These are phyloP conservation scores for Schizopygopsis malacanthus DNA, from an alignment of 2,797 vertebrate genomes.

Conservation along the genomic window DNA sequence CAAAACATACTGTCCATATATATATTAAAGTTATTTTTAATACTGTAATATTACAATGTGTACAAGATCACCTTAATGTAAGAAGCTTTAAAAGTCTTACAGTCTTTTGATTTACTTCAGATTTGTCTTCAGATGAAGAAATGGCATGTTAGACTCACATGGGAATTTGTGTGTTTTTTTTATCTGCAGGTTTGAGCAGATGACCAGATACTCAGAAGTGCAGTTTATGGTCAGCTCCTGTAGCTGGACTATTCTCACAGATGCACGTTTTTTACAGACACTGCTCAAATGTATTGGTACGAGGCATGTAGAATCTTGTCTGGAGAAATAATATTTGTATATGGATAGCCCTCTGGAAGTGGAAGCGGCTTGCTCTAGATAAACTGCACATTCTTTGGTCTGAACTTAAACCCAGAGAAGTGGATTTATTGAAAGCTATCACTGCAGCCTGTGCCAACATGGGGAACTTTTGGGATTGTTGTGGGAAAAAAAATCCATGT, in stretches of 20 bases:
- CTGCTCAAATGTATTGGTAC: slow-evolving; percentile 30
- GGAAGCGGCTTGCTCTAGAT: slow-evolving; percentile 11
- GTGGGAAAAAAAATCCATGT: slow-evolving; percentile 69
- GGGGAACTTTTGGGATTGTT: slow-evolving; percentile 72
- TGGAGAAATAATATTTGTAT: slow-evolving; percentile 16
- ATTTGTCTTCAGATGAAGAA: not conserved
- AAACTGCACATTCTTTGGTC: slow-evolving; percentile 22
- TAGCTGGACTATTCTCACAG: slow-evolving; percentile 31
- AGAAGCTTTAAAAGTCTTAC: not conserved
- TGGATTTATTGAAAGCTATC: slow-evolving; percentile 31
- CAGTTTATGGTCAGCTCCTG: slow-evolving; percentile 15
- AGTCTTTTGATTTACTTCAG: not conserved
- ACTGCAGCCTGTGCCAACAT: slow-evolving; percentile 61
- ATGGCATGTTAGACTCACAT: not conserved
- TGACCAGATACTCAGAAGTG: slow-evolving; percentile 28
- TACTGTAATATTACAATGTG: not conserved
- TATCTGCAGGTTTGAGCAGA: slow-evolving; percentile 50
- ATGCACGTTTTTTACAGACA: slow-evolving; percentile 18
- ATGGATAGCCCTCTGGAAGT: slow-evolving; percentile 16
- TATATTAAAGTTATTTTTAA: not conserved
- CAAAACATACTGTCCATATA: not conserved
- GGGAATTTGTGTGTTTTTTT: slow-evolving; percentile 11
- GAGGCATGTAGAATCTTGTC: slow-evolving; percentile 7
- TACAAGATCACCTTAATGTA: not conserved
- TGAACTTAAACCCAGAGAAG: slow-evolving; percentile 3